Evolutionary conservation across 2,113 vertebrate species (phyloP), one percentile per base, ranked within the genome.

Genomic region (Mirza zaza): DNA sequence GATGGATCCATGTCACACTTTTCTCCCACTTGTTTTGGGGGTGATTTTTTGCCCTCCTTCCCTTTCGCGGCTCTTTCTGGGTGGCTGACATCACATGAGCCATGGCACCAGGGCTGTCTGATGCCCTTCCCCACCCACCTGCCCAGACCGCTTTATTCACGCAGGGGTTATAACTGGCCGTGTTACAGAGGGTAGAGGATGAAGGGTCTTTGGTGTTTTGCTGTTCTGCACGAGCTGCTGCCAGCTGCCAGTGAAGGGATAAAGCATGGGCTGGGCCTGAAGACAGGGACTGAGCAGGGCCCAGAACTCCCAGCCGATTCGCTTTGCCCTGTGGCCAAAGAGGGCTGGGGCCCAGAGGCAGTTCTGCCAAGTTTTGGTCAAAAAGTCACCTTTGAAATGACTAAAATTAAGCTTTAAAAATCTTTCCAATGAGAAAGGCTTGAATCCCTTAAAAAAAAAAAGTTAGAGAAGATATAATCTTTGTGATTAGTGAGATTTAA

Each of bases 351-450:
- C 8, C 23, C 50, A 75, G n/a, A 95, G 90, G 45, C 59, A 50
- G 18, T 52, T 83, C 59, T 95, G 48, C 25, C 42, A 84, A 89
- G 0, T 93, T 93, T 63, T 90, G 65, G 68, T 90, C 21, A 94
- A 83, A 92, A 95, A 85, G 55, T 90, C 45, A 89, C 59, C 61
- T 89, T 86, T 68, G 77, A 50, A 87, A 77, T 83, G 63, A 87
- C 82, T 77, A 50, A 94, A 97, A 48, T 82, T 42, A 71, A 95
- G 63, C 13, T 92, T 52, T 12, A 25, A 76, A 70, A 27, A 63
- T 59, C 8, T 32, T 52, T 70, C 76, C 52, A 82, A 65, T 50
- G 73, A 32, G n/a, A 50, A 91, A 12, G 4, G 11, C 23, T 91
- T 95, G 14, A 11, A 42, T 57, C 7, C 39, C 29, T 61, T 3